phyloP scores from a whole-genome alignment of 2,888 invertebrate species.

The Neria commutata region DNA sequence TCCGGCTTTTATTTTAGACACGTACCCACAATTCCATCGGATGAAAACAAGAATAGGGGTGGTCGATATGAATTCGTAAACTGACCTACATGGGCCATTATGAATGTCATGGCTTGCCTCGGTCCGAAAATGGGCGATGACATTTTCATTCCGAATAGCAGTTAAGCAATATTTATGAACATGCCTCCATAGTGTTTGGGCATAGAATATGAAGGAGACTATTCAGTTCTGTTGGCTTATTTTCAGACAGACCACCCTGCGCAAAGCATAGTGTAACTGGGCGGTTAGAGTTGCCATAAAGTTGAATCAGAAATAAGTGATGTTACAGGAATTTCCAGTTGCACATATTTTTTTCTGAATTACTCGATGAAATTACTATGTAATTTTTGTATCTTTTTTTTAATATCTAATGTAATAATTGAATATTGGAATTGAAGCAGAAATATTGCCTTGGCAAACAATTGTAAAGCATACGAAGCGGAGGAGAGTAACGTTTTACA shows the following conservation, averaged over 20 bases:
- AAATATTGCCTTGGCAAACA: no score
- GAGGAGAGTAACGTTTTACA: no score
- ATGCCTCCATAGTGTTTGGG: no score
- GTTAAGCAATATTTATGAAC: slow-evolving; percentile 44
- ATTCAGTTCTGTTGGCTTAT: background rate
- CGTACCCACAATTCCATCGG: background rate
- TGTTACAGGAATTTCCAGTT: no score
- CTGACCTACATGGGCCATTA: slow-evolving; percentile 31
- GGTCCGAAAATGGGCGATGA: slow-evolving; percentile 39
- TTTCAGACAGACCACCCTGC: background rate
- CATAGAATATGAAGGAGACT: no score
- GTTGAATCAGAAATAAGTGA: no score
- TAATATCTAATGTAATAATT: no score
- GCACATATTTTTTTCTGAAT: no score
- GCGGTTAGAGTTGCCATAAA: background rate
- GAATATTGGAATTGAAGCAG: no score
- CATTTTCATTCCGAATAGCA: slow-evolving; percentile 48
- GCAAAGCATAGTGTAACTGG: background rate
- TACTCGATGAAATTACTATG: no score
- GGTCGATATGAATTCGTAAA: background rate
- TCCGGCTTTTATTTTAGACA: background rate
- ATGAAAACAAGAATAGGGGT: background rate
- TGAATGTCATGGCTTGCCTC: slow-evolving; percentile 47
- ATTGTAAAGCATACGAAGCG: no score
- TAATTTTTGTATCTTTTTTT: no score